Percentiles rank a stretch among this genome's conserved stretches.
These are phyloP conservation scores for Poecilia gillii DNA, from an alignment of 2,797 vertebrate genomes.

Conservation along the genomic window DNA sequence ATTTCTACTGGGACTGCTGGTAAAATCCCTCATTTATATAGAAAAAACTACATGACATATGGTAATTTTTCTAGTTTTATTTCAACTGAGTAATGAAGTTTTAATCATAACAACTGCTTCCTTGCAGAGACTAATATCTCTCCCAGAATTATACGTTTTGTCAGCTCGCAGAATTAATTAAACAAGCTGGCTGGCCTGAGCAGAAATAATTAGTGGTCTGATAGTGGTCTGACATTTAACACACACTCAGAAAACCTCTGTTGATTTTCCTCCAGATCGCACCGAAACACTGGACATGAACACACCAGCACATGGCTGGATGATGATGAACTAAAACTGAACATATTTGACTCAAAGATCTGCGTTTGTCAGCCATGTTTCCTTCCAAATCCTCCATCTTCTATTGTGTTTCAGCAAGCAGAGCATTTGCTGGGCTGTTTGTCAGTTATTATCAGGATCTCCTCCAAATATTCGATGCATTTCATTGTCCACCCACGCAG, in stretches of 20 bases:
- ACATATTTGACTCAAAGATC: background rate
- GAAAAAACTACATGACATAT: background rate
- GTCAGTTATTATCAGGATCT: conserved; percentile 6
- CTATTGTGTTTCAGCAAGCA: background rate
- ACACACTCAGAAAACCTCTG: conserved; percentile 5
- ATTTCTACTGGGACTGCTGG: background rate
- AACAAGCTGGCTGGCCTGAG: conserved; percentile 14
- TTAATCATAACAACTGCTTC: conserved; percentile 24
- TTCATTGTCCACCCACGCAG: conserved; percentile 18
- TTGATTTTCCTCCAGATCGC: conserved; percentile 6
- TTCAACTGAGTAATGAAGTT: conserved; percentile 2
- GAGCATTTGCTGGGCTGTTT: conserved; percentile 4
- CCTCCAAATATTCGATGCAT: conserved; percentile 3
- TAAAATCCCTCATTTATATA: background rate
- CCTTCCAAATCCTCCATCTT: background rate
- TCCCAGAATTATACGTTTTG: background rate
- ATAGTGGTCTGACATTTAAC: conserved; percentile 46
- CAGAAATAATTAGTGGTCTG: conserved; percentile 33
- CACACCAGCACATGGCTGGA: background rate
- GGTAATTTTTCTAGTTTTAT: background rate
- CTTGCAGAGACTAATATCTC: conserved; percentile 17
- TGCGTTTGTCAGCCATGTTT: background rate
- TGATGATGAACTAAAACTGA: background rate
- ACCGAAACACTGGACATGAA: conserved; percentile 6
- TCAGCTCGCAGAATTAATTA: conserved; percentile 30